Evolutionary conservation across 30 jellyfish, hydroid and myxozoan genomes (phyloP).

Genomic region (Pelagia noctiluca): DNA sequence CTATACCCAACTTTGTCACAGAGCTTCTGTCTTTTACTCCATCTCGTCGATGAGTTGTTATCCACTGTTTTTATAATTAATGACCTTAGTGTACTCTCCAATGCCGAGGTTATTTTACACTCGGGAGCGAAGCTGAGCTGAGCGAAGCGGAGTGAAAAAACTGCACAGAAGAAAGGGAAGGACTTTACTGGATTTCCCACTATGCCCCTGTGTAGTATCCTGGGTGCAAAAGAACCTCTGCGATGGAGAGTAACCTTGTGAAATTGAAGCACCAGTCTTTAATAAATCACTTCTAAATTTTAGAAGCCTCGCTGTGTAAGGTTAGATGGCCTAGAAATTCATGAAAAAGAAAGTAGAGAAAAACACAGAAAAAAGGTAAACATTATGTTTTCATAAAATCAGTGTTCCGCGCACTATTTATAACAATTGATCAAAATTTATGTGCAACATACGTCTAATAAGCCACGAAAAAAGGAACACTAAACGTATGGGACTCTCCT

Average conservation of each 20-base stretch:
- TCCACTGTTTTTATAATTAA: too few relatives aligned
- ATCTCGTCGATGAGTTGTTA: too few relatives aligned
- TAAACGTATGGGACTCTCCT: too few relatives aligned
- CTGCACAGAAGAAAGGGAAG: background rate
- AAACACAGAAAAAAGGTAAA: background rate
- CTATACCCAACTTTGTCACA: too few relatives aligned
- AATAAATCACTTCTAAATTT: background rate
- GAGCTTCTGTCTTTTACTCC: too few relatives aligned
- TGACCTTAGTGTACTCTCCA: too few relatives aligned
- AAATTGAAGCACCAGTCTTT: background rate
- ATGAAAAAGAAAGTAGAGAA: background rate
- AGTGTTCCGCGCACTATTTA: background rate
- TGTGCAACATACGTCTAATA: background rate
- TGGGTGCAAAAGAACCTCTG: too few relatives aligned
- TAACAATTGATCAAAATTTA: too few relatives aligned
- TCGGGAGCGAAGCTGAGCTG: too few relatives aligned
- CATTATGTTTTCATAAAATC: too few relatives aligned
- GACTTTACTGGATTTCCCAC: background rate
- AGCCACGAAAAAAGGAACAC: background rate
- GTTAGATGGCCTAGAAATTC: background rate
- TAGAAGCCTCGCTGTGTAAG: constrained; percentile 9
- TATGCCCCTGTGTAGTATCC: background rate
- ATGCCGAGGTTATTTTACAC: too few relatives aligned
- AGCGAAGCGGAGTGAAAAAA: background rate
- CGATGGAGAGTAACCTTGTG: background rate